A percentile compares a stretch with the other conserved stretches of the same genome.
Evolutionary conservation across 2,888 invertebrate species (phyloP).

Genomic region (Pelosia muscerda): DNA sequence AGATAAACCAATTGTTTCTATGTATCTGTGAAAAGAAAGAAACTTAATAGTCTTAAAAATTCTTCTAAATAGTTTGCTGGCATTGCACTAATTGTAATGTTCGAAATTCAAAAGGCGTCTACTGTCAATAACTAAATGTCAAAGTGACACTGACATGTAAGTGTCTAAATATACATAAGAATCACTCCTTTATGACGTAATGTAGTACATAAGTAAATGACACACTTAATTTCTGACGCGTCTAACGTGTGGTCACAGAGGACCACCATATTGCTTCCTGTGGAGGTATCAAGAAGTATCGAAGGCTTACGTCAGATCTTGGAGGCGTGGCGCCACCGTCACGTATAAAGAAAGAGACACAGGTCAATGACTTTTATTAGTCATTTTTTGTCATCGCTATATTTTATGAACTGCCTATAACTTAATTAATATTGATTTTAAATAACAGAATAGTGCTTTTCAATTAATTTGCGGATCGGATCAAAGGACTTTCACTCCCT

Average conservation of each 20-base stretch:
- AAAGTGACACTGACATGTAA: slow-evolving; percentile 1
- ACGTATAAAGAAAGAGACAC: neutral
- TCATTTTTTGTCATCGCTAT: neutral
- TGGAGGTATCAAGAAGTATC: slow-evolving; percentile 1
- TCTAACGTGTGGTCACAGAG: neutral
- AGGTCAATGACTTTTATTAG: slow-evolving; percentile 12
- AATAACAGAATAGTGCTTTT: neutral
- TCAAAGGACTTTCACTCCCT: neutral
- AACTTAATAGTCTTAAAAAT: no score
- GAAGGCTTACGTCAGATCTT: slow-evolving; percentile 10
- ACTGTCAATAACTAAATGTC: neutral
- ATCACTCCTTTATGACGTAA: neutral
- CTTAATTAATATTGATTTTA: neutral
- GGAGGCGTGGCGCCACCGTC: neutral
- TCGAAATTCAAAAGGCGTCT: neutral
- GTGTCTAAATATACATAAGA: neutral
- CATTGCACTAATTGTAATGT: neutral
- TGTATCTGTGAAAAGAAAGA: no score
- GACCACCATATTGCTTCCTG: slow-evolving; percentile 8
- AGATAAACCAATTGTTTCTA: no score
- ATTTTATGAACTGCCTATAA: neutral
- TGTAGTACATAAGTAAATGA: neutral
- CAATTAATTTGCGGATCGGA: neutral
- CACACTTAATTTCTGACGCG: neutral
- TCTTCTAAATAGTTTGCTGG: no score